These are phyloP conservation scores for Uloborus diversus DNA, from an alignment of 1,140 invertebrate genomes.

Conservation along the genomic window DNA sequence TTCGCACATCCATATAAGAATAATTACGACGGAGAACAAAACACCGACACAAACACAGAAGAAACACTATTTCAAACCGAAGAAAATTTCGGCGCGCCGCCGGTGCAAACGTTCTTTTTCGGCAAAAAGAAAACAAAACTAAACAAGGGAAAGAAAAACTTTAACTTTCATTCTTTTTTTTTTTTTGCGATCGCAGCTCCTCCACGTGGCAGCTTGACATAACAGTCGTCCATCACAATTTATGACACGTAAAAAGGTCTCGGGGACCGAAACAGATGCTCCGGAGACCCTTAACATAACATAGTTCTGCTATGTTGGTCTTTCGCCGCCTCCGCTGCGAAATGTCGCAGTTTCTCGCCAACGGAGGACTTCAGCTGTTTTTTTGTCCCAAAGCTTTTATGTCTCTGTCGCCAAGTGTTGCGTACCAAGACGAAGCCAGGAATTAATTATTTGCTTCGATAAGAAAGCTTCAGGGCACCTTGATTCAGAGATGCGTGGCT, in stretches of 20 bases:
- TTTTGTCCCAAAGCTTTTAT: background rate
- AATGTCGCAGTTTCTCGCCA: slow-evolving; percentile 25
- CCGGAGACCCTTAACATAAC: slow-evolving; percentile 9
- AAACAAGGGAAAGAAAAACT: slow-evolving; percentile 1
- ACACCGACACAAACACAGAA: too few relatives aligned
- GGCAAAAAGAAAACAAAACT: background rate
- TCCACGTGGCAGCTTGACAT: slow-evolving; percentile 45
- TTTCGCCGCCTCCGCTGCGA: slow-evolving; percentile 22
- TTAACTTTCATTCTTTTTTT: slow-evolving; percentile 25
- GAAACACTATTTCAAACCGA: too few relatives aligned
- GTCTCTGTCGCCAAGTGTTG: slow-evolving; percentile 9
- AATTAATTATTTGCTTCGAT: slow-evolving; percentile 35
- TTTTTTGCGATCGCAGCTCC: slow-evolving; percentile 45
- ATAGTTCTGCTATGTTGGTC: slow-evolving; percentile 37
- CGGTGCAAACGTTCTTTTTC: background rate
- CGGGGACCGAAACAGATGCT: background rate
- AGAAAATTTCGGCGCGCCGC: too few relatives aligned
- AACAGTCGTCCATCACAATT: slow-evolving; percentile 48
- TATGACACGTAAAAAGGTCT: slow-evolving; percentile 35
- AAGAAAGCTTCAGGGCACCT: too few relatives aligned
- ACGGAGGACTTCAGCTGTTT: background rate
- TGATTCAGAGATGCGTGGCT: too few relatives aligned
- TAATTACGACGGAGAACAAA: too few relatives aligned
- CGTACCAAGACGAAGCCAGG: background rate
- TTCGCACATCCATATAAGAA: too few relatives aligned